Conservation (phyloP, 92 coral and sea anemone species). For the Zoanthus sociatus region DNA sequence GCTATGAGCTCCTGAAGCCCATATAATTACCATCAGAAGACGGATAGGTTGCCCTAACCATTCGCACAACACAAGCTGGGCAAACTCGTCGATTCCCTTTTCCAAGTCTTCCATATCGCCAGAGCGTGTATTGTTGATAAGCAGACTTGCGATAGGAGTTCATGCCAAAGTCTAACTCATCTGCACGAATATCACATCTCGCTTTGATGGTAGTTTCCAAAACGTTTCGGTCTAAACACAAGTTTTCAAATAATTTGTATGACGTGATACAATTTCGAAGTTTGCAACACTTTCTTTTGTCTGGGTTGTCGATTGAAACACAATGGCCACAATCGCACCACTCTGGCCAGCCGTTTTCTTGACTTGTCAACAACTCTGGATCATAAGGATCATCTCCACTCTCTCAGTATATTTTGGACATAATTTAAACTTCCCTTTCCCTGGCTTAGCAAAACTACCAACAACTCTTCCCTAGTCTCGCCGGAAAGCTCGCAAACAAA, state of each 20-base stretch:
- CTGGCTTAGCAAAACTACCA: slow-evolving; percentile 27
- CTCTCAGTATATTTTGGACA: slow-evolving; percentile 32
- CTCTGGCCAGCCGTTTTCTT: slow-evolving; percentile 40
- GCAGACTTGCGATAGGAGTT: too few relatives aligned
- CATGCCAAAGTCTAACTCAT: too few relatives aligned
- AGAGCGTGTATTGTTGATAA: slow-evolving; percentile 46
- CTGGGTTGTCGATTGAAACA: slow-evolving; percentile 15
- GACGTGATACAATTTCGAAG: too few relatives aligned
- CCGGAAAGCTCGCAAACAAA: slow-evolving; percentile 34
- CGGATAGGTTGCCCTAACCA: slow-evolving; percentile 42
- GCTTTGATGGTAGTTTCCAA: too few relatives aligned
- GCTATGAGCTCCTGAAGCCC: slow-evolving; percentile 51
- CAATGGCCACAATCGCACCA: slow-evolving; percentile 67
- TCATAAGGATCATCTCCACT: neutral
- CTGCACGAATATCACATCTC: too few relatives aligned
- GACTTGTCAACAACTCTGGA: neutral
- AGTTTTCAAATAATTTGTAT: too few relatives aligned
- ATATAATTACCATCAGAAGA: slow-evolving; percentile 52
- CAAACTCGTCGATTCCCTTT: slow-evolving; percentile 49
- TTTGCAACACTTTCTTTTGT: too few relatives aligned
- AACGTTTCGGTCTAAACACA: too few relatives aligned
- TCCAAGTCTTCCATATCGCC: slow-evolving; percentile 52
- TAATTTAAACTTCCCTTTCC: slow-evolving; percentile 34
- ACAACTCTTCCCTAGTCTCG: slow-evolving; percentile 28
- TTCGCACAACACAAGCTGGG: slow-evolving; percentile 51